Percentiles rank a stretch among this genome's conserved stretches.
Evolutionary conservation across 2,797 vertebrate species (phyloP).

Genomic region (Meriones psammophilus): DNA sequence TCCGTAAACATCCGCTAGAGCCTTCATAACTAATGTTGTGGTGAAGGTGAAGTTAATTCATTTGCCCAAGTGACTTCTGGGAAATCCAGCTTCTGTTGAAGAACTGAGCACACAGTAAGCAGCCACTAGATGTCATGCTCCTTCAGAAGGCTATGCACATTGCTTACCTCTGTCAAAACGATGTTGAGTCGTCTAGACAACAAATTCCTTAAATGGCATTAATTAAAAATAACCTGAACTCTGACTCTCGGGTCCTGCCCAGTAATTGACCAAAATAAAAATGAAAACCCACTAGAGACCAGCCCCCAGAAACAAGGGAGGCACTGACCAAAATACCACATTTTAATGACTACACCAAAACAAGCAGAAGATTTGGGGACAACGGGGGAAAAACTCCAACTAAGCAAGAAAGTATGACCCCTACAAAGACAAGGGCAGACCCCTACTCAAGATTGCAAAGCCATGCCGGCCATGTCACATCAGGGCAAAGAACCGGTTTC

Average conservation of each 20-base stretch:
- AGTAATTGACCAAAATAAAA: slow-evolving; percentile 84
- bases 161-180: slow-evolving; percentile 67
- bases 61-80: neutral
- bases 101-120: neutral
- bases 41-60: neutral
- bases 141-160: slow-evolving; percentile 64
- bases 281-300: slow-evolving; percentile 74
- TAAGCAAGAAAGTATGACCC: neutral
- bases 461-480: neutral
- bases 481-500: neutral
- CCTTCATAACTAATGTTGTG: neutral
- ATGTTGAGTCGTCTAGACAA: slow-evolving; percentile 87
- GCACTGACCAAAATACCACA: slow-evolving; percentile 48
- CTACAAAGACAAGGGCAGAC: neutral
- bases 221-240: slow-evolving; percentile 89
- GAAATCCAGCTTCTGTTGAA: neutral
- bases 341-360: neutral
- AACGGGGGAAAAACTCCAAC: neutral
- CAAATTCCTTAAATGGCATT: slow-evolving; percentile 91
- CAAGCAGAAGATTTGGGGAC: neutral
- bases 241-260: slow-evolving; percentile 72
- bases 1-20: neutral
- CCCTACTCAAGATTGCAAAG: neutral
- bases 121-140: slow-evolving; percentile 88
- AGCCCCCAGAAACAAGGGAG: slow-evolving; percentile 84